Percentiles rank a stretch among this genome's conserved stretches.
phyloP scores from a whole-genome alignment of 2,888 invertebrate genomes.

The Drosophila buzzatii region DNA sequence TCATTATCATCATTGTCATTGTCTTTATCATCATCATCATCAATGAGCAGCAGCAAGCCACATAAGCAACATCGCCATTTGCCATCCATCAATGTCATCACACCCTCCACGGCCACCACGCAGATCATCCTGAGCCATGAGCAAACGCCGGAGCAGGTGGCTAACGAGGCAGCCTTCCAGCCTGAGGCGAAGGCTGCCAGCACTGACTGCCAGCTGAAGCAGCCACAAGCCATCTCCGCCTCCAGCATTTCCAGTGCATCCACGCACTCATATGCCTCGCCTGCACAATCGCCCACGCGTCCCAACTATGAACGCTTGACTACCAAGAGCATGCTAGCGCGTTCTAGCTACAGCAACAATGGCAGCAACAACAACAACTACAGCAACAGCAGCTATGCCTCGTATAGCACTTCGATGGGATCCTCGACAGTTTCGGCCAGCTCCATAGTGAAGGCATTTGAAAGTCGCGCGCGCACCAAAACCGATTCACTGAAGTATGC shows the following conservation, averaged over 20 bases:
- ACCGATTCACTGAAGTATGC: constrained; percentile 84
- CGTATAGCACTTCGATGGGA: constrained; percentile 67
- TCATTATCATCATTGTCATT: constrained; percentile 27
- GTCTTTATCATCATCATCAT: constrained; percentile 19
- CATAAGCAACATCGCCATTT: constrained; percentile 67
- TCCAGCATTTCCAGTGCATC: constrained; percentile 54
- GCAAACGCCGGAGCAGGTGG: constrained; percentile 39
- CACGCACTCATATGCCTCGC: constrained; percentile 66
- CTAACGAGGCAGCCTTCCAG: constrained; percentile 2
- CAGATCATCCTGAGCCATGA: constrained; percentile 70
- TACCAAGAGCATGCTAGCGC: constrained; percentile 80
- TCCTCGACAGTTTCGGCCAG: constrained; percentile 60
- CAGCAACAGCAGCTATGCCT: constrained; percentile 69
- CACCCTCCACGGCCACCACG: constrained; percentile 78
- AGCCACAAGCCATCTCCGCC: constrained; percentile 17
- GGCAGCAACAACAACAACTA: constrained; percentile 11
- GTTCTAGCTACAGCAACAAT: constrained; percentile 33
- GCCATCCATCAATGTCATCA: constrained; percentile 79
- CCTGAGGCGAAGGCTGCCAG: constrained; percentile 3
- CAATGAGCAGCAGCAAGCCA: constrained; percentile 40
- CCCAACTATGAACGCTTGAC: constrained; percentile 63
- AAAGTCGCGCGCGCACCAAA: constrained; percentile 82
- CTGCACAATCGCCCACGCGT: constrained; percentile 63
- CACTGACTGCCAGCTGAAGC: neutral
- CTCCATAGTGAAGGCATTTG: constrained; percentile 69